Conservation (phyloP, 2,888 invertebrate species). For the Miltochrista miniata region DNA sequence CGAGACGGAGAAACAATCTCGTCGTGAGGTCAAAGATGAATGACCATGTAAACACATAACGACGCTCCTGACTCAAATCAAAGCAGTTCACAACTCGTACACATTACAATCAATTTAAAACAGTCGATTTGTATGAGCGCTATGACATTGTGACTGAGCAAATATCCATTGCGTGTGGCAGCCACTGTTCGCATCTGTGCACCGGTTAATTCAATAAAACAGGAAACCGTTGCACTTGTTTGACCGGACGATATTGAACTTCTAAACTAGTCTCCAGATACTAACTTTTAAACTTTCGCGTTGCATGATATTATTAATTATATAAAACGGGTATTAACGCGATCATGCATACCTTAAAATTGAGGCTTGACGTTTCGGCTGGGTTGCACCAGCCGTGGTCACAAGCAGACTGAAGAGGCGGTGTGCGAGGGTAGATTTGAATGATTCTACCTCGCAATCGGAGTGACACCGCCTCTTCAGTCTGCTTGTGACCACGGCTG, state of each 20-base stretch:
- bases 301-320: too few relatives aligned
- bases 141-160: slow-evolving; percentile 68
- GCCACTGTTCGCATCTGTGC: slow-evolving; percentile 39
- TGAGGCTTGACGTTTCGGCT: too few relatives aligned
- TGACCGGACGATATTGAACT: slow-evolving; percentile 56
- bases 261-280: too few relatives aligned
- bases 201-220: slow-evolving; percentile 68
- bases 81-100: slow-evolving; percentile 69
- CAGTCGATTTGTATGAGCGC: slow-evolving; percentile 57
- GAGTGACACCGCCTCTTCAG: too few relatives aligned
- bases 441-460: too few relatives aligned
- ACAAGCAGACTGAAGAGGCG: too few relatives aligned
- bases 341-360: too few relatives aligned
- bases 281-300: too few relatives aligned
- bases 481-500: too few relatives aligned
- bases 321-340: too few relatives aligned
- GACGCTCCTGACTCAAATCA: slow-evolving; percentile 73
- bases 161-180: slow-evolving; percentile 68
- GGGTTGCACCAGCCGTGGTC: too few relatives aligned
- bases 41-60: slow-evolving; percentile 75
- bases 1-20: slow-evolving; percentile 51
- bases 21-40: slow-evolving; percentile 77
- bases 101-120: slow-evolving; percentile 80
- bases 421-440: too few relatives aligned
- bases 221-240: slow-evolving; percentile 48